phyloP scores from a whole-genome alignment of 2,113 vertebrate species.

The Trichomycterus rosablanca region DNA sequence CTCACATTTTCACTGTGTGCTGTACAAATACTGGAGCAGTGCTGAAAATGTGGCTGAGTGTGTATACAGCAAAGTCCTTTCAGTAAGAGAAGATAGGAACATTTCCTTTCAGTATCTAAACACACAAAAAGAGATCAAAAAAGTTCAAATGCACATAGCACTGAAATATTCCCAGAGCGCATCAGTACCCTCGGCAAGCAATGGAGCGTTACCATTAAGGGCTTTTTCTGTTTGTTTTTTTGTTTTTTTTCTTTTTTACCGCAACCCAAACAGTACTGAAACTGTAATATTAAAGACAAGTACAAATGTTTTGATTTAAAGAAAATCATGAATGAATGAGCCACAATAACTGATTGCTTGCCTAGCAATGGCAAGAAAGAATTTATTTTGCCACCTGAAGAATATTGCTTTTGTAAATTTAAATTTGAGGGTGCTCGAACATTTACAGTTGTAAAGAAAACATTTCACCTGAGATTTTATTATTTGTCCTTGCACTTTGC shows the following conservation, averaged over 20 bases:
- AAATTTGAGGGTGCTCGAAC: too few species aligned
- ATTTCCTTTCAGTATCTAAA: slow-evolving; percentile 40
- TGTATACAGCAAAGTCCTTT: slow-evolving; percentile 26
- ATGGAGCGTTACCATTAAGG: slow-evolving; percentile 16
- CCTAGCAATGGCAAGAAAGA: background rate
- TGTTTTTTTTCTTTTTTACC: slow-evolving; percentile 17
- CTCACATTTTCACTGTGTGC: too few species aligned
- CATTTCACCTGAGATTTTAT: too few species aligned
- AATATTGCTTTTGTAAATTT: too few species aligned
- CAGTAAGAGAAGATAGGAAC: slow-evolving; percentile 22
- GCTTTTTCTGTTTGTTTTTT: background rate
- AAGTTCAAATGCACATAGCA: slow-evolving; percentile 51
- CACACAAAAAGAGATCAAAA: slow-evolving; percentile 17
- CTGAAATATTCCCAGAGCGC: slow-evolving; percentile 59
- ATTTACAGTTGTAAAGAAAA: too few species aligned
- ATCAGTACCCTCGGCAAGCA: slow-evolving; percentile 48
- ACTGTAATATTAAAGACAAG: background rate
- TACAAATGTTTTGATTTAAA: too few species aligned
- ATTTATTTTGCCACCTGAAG: too few species aligned
- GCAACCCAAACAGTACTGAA: slow-evolving; percentile 8
- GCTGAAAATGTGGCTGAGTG: slow-evolving; percentile 12
- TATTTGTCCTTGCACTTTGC: too few species aligned
- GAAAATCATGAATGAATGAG: too few species aligned
- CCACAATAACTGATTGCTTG: background rate
- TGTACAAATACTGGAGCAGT: slow-evolving; percentile 26